phyloP scores from a whole-genome alignment of 2,888 invertebrate species.

The Drosophila mimica region DNA sequence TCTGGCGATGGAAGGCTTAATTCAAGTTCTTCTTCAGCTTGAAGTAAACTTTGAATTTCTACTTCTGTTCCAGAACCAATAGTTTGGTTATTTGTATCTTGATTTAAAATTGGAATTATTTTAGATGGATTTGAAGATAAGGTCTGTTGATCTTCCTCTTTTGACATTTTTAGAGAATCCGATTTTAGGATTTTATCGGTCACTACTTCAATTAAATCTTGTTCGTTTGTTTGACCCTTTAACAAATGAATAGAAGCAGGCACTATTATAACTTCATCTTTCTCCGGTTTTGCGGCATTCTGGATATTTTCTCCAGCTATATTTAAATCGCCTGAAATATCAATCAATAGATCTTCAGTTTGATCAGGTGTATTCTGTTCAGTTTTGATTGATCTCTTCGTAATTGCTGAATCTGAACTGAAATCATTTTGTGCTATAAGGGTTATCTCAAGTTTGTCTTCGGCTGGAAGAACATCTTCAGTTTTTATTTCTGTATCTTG shows the following conservation, averaged over 20 bases:
- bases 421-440: not conserved
- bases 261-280: too few species aligned
- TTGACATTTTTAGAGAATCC: not conserved
- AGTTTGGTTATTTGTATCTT: not conserved
- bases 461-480: not conserved
- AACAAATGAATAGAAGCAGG: not conserved
- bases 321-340: too few species aligned
- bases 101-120: not conserved
- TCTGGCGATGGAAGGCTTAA: not conserved
- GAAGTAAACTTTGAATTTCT: not conserved
- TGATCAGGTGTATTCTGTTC: too few species aligned
- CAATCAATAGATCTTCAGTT: not conserved
- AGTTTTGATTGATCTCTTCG: not conserved
- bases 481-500: not conserved
- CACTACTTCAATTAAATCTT: not conserved
- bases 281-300: not conserved
- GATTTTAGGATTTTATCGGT: not conserved
- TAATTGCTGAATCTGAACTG: not conserved
- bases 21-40: not conserved
- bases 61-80: not conserved
- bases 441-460: not conserved
- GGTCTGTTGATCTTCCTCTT: not conserved
- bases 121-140: not conserved
- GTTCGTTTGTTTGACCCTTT: not conserved
- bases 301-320: accelerated